phyloP scores from a whole-genome alignment of 1,140 invertebrate genomes.

The Drosophila yakuba region DNA sequence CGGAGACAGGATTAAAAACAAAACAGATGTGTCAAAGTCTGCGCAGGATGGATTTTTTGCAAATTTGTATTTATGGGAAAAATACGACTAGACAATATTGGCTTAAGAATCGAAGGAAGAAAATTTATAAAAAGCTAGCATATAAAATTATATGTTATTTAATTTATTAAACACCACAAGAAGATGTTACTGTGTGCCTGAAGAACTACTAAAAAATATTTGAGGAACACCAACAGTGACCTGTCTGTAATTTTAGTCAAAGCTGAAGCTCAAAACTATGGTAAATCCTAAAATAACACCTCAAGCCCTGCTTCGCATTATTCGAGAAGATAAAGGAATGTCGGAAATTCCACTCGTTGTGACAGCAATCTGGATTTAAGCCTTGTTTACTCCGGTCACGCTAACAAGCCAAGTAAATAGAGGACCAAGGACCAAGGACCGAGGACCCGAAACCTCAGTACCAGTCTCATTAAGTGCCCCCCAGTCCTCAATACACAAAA shows the following conservation, averaged over 20 bases:
- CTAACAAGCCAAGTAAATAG: slow-evolving; percentile 73
- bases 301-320: not conserved
- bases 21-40: not conserved
- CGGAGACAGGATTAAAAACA: not conserved
- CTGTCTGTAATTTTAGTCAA: not conserved
- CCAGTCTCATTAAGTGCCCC: slow-evolving; percentile 59
- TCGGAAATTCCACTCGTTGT: slow-evolving; percentile 21
- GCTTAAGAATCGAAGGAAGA: too few species aligned
- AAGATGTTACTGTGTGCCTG: too few species aligned
- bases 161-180: not conserved
- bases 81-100: not conserved
- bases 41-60: not conserved
- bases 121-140: too few species aligned
- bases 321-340: slow-evolving; percentile 4
- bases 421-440: slow-evolving; percentile 18
- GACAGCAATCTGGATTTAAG: slow-evolving; percentile 23
- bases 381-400: slow-evolving; percentile 31
- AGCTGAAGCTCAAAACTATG: slow-evolving; percentile 1
- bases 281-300: slow-evolving; percentile 10
- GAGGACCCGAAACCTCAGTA: slow-evolving; percentile 29
- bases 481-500: slow-evolving; percentile 43
- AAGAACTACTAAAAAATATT: not conserved
- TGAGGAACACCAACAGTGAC: too few species aligned
- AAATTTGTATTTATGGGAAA: not conserved
- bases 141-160: too few species aligned